Base-by-base conservation (phyloP, 1,140 invertebrate genomes). In the Caerostris extrusa region DNA sequence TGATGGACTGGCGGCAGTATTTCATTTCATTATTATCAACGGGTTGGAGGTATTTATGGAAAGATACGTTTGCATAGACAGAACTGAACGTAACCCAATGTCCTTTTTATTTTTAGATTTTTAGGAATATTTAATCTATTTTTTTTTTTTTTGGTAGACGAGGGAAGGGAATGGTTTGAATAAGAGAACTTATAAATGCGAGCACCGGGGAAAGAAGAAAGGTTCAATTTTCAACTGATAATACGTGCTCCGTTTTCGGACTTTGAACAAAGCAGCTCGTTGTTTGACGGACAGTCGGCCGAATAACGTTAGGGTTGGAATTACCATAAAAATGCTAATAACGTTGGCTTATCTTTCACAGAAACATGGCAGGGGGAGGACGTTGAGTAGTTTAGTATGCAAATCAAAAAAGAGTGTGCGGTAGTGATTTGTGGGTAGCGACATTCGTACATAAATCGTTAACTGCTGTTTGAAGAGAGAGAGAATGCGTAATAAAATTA, bases 21-120 rank as follows among this genome's bases (percentile, higher is more conserved):
- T 92, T 92, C 90, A 85, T 92, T 92, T 85, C 82, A 85, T 92
- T 85, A 92, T 64, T n/a, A 83, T 85, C 57, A 85, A 6, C 8
- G 69, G 19, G 34, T 34, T 77, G 12, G 85, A 87, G 50, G 34
- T 64, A 34, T 69, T 57, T 89, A 89, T 69, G 64, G 61, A 19
- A 71, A 89, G 64, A 89, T 89, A 53, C 56, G 64, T 89, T 89
- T 89, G 87, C 19, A 64, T 57, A 64, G 64, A 19, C 8, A 17
- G 69, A 17, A 50, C 61, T 7, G 17, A 61, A 34, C 50, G 50
- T 77, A 34, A 34, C 34, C 34, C 34, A 34, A 34, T 34, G 34
- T 34, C 0, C 71, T 85, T 85, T 85, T 77, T 77, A 77, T 77
- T 77, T 77, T 77, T 77, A 77, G 34, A 5, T 77, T 77, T 6